These are phyloP conservation scores for Oncorhynchus keta DNA, from an alignment of 2,113 vertebrate genomes.

Conservation along the genomic window DNA sequence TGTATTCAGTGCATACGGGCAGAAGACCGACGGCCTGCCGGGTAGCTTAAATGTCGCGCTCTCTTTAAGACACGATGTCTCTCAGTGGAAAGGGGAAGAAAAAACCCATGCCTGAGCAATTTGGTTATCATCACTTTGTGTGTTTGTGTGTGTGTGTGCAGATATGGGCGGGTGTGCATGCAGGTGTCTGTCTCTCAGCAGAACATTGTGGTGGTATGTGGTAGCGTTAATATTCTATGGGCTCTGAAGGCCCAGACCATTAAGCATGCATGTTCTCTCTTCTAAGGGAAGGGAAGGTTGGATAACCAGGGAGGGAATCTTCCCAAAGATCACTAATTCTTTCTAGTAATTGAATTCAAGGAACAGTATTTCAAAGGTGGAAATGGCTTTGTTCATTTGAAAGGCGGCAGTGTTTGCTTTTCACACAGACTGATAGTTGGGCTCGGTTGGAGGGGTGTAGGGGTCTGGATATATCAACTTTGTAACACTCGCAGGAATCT, in stretches of 20 bases:
- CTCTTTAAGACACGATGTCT: background rate
- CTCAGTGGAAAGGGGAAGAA: too few relatives aligned
- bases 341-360: constrained; percentile 22
- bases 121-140: background rate
- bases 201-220: background rate
- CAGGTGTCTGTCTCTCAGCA: background rate
- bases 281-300: background rate
- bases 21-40: too few relatives aligned
- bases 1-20: too few relatives aligned
- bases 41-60: too few relatives aligned
- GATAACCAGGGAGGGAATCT: background rate
- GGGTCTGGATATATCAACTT: background rate
- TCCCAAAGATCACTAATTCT: background rate
- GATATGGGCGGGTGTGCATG: background rate
- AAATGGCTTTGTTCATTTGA: constrained; percentile 16
- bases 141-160: background rate
- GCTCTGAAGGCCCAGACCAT: background rate
- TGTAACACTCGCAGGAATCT: background rate
- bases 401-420: constrained; percentile 1
- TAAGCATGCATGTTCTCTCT: too few relatives aligned
- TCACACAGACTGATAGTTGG: constrained; percentile 8
- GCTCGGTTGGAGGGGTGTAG: background rate
- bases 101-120: background rate
- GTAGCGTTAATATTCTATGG: background rate
- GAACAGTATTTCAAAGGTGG: constrained; percentile 12